phyloP scores from a whole-genome alignment of 2,113 vertebrate species.

The Aleadryas rufinucha region DNA sequence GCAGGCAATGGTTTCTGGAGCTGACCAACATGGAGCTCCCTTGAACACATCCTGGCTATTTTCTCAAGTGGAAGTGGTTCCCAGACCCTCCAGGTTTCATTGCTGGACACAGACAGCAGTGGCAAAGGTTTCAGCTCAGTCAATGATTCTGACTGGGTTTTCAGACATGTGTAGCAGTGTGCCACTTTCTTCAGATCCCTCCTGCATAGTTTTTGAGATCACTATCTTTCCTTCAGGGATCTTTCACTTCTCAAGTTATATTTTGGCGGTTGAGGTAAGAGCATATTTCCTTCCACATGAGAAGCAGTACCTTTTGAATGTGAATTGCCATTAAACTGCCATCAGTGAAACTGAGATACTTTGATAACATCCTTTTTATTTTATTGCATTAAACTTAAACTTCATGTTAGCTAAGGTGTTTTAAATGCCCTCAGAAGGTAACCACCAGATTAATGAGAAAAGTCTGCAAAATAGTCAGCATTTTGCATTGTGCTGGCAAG shows the following conservation, averaged over 20 bases:
- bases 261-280: background rate
- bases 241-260: background rate
- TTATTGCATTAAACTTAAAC: background rate
- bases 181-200: background rate
- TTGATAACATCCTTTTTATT: background rate
- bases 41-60: background rate
- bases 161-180: background rate
- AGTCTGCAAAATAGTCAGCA: background rate
- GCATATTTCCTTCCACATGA: background rate
- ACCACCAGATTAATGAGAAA: background rate
- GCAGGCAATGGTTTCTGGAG: background rate
- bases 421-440: background rate
- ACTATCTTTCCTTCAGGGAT: background rate
- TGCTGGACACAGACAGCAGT: background rate
- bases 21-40: background rate
- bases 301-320: background rate
- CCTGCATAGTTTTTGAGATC: background rate
- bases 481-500: background rate
- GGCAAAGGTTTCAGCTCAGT: background rate
- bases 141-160: accelerated
- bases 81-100: background rate
- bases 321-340: background rate
- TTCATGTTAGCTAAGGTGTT: background rate
- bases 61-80: background rate
- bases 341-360: background rate